phyloP scores from a whole-genome alignment of 2,888 invertebrate species.

The Tetheella fluctuosa region DNA sequence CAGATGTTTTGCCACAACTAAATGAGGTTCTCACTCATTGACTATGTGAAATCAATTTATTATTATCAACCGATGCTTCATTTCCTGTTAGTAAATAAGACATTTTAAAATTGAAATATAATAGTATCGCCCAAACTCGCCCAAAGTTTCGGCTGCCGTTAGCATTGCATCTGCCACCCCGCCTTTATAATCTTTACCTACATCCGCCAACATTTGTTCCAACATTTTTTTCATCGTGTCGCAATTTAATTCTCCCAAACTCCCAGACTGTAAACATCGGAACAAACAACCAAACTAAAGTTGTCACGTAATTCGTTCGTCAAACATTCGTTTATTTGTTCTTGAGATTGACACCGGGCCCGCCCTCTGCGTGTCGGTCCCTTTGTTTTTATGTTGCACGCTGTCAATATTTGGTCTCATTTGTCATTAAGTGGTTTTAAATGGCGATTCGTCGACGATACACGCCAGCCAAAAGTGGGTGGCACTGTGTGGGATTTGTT shows the following conservation, averaged over 20 bases:
- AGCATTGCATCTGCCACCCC: constrained; percentile 47
- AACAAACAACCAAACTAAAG: constrained; percentile 60
- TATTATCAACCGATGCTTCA: background rate
- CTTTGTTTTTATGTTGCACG: constrained; percentile 78
- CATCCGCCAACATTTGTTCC: constrained; percentile 46
- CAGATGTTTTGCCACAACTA: background rate
- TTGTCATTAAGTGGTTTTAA: constrained; percentile 74
- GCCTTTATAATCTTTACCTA: constrained; percentile 36
- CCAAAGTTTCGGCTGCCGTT: constrained; percentile 13
- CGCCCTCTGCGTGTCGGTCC: constrained; percentile 62
- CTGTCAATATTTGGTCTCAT: constrained; percentile 79
- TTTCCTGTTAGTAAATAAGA: constrained; percentile 13
- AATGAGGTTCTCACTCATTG: background rate
- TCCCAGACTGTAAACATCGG: constrained; percentile 60
- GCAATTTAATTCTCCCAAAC: constrained; percentile 50
- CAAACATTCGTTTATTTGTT: constrained; percentile 77
- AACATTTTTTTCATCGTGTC: constrained; percentile 51
- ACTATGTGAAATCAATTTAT: background rate
- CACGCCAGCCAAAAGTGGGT: constrained; percentile 56
- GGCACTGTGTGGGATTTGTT: constrained; percentile 57
- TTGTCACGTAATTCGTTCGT: constrained; percentile 80
- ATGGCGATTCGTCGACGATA: constrained; percentile 62
- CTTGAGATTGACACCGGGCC: constrained; percentile 78
- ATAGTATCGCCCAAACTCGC: background rate
- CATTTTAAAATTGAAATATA: background rate